These are phyloP conservation scores for Connochaetes taurinus DNA, from an alignment of 2,113 vertebrate species.

Conservation along the genomic window DNA sequence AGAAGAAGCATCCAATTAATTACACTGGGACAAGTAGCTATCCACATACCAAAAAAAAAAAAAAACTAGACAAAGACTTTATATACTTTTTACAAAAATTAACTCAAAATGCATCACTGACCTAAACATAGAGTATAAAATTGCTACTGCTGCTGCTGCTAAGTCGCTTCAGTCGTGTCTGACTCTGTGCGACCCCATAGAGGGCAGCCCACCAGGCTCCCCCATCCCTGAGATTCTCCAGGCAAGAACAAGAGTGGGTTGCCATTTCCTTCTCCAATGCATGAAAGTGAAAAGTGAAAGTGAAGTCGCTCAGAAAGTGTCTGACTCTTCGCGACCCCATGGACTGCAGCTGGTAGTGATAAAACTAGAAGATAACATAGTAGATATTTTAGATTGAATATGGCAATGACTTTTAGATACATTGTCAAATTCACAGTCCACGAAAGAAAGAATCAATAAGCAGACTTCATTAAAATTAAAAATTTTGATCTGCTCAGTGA, in stretches of 20 bases:
- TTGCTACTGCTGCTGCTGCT: no score
- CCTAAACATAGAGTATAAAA: neutral
- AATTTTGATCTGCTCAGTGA: neutral
- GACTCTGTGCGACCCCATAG: no score
- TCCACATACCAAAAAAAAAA: neutral
- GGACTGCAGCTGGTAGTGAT: no score
- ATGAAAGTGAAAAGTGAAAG: no score
- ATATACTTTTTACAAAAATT: neutral
- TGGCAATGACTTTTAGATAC: neutral
- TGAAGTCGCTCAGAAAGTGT: no score
- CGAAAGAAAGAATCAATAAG: neutral
- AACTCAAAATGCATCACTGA: neutral
- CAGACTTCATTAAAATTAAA: neutral
- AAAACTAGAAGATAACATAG: neutral
- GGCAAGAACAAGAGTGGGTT: no score
- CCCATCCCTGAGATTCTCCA: no score
- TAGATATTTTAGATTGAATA: neutral
- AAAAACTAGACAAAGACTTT: neutral
- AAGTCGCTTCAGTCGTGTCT: no score
- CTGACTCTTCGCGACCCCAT: rapidly evolving
- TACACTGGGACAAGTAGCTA: neutral
- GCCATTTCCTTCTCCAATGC: no score
- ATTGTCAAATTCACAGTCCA: neutral
- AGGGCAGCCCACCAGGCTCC: no score
- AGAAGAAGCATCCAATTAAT: neutral